phyloP scores from a whole-genome alignment of 2,888 invertebrate genomes.

The Asteroscopus sphinx region DNA sequence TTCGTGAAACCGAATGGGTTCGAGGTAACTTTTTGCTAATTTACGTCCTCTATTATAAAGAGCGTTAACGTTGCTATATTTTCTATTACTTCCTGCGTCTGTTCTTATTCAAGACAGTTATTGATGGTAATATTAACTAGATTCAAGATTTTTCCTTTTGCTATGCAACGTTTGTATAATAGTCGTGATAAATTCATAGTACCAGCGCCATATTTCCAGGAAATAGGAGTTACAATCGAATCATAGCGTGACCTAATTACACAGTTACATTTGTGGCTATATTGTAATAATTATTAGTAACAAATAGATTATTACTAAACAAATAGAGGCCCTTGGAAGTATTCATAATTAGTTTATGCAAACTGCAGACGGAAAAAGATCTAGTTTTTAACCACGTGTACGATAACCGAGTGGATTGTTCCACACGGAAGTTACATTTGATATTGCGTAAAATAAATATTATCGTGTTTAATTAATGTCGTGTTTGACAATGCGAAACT shows the following conservation, averaged over 20 bases:
- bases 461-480: conserved; percentile 59
- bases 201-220: conserved; percentile 66
- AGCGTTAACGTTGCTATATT: conserved; percentile 37
- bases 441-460: conserved; percentile 57
- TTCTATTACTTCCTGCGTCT: conserved; percentile 41
- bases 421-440: conserved; percentile 60
- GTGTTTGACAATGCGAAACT: conserved; percentile 67
- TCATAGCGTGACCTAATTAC: conserved; percentile 63
- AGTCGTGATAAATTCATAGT: conserved; percentile 67
- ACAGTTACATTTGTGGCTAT: conserved; percentile 60
- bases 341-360: conserved; percentile 69
- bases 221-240: conserved; percentile 68
- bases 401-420: conserved; percentile 68
- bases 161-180: conserved; percentile 52
- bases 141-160: conserved; percentile 62
- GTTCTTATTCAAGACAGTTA: conserved; percentile 48
- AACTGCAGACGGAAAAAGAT: conserved; percentile 67
- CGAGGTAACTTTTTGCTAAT: conserved; percentile 21
- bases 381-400: conserved; percentile 74
- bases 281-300: conserved; percentile 62
- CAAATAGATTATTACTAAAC: conserved; percentile 62
- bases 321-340: conserved; percentile 64
- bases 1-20: conserved; percentile 30
- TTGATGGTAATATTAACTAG: conserved; percentile 52
- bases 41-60: conserved; percentile 25